These are phyloP conservation scores for Chloebia gouldiae DNA, from an alignment of 2,113 vertebrate genomes.

Conservation along the genomic window DNA sequence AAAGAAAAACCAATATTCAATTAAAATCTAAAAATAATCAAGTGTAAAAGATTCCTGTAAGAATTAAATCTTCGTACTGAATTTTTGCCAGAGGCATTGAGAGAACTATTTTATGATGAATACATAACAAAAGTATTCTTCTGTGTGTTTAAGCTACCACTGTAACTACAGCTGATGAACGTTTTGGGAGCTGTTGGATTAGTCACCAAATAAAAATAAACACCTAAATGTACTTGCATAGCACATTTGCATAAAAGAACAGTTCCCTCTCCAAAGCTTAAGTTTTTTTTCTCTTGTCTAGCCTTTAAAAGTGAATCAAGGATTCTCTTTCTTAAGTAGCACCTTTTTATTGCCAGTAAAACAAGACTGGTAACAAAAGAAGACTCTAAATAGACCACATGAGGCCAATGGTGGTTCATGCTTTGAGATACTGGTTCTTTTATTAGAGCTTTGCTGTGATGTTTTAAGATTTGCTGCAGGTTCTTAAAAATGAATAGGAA, in stretches of 20 bases:
- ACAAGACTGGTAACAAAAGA: neutral
- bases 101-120: neutral
- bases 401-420: neutral
- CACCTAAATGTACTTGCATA: neutral
- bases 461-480: conserved; percentile 26
- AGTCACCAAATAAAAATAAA: neutral
- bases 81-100: neutral
- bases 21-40: neutral
- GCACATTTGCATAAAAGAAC: neutral
- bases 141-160: neutral
- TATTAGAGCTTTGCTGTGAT: conserved; percentile 24
- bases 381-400: neutral
- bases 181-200: neutral
- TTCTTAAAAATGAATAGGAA: neutral
- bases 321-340: neutral
- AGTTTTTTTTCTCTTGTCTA: neutral
- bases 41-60: neutral
- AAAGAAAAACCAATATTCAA: neutral
- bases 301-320: neutral
- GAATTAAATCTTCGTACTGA: neutral
- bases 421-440: neutral
- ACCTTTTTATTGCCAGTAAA: neutral
- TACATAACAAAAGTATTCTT: neutral
- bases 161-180: neutral
- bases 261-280: neutral